Evolutionary conservation across 2,797 vertebrate genomes (phyloP).

Genomic region (Spondyliosoma cantharus): DNA sequence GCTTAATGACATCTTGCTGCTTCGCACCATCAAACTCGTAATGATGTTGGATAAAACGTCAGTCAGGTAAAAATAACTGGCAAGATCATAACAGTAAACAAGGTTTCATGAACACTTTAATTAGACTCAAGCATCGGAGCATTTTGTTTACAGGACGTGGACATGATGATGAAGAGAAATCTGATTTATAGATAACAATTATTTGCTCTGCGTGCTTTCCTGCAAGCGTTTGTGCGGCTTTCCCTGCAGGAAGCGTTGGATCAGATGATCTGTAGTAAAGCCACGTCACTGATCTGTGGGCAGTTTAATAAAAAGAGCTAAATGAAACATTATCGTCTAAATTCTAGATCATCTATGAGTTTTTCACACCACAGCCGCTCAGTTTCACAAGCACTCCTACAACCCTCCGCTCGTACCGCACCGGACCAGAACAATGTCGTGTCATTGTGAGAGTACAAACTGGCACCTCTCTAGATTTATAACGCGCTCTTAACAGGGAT

Average conservation of each 20-base stretch:
- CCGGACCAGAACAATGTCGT: background rate
- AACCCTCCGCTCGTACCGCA: background rate
- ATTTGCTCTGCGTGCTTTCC: too few relatives aligned
- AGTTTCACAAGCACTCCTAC: conserved; percentile 22
- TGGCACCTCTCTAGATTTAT: background rate
- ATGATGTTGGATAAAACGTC: background rate
- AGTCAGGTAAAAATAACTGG: background rate
- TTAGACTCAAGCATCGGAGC: too few relatives aligned
- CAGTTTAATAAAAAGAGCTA: background rate
- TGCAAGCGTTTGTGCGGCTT: background rate
- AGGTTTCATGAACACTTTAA: background rate
- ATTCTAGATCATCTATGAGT: background rate
- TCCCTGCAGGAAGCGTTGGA: background rate
- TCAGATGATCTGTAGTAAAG: too few relatives aligned
- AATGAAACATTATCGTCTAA: background rate
- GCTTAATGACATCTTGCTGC: background rate
- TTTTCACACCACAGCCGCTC: conserved; percentile 17
- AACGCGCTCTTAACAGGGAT: background rate
- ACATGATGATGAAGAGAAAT: too few relatives aligned
- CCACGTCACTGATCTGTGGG: background rate
- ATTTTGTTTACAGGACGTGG: too few relatives aligned
- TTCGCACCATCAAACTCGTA: background rate
- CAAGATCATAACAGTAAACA: background rate
- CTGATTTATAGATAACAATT: too few relatives aligned
- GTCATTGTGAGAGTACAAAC: background rate